Base-by-base conservation (phyloP, 2,888 invertebrate species). In the Mechanitis messenoides region DNA sequence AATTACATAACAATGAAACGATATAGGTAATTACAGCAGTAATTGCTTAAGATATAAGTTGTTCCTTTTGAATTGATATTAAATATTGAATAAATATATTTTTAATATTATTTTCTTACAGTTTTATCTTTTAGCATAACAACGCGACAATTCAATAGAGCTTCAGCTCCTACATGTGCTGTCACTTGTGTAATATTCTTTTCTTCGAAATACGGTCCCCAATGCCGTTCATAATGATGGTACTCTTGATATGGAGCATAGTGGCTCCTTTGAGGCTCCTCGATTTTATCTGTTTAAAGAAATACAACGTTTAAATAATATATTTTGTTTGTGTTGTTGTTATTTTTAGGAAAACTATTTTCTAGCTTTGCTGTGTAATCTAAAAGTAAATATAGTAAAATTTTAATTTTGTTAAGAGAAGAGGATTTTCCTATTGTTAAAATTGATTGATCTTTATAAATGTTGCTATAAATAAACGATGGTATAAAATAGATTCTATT, bases 201-300 rank as follows among this genome's bases (percentile, higher is more conserved):
- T 63, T 92, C 91, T 73, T 94, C 94, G 72, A 94, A 94, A 79
- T 93, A 94, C 56, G 94, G 93, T 35, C 94, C 94, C 92, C 93
- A 94, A 75, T 94, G 94, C 66, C 92, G 92, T 70, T 93, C 93
- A 74, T 93, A 93, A 72, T 93, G 93, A 73, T 93, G 93, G 72
- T 93, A 92, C 58, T 91, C 85, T 68, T 91, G 92, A 69, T 84
- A 85, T 9, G 85, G 83, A 38, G 84, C 81, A 76, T 83, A 86
- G 63, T 86, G 82, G 33, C 87, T 50, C 50, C 50, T 28, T 50
- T 50, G 85, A 33, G 85, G 74, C 38, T 90, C 89, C 71, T 89
- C 88, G 74, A 83, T 76, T 75, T 90, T 89, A 72, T 81, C 90
- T 90, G 77, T 64, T 65, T 63, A 62, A 55, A 62, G 66, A 59